Evolutionary conservation across 1,140 invertebrate species (phyloP), one percentile per base, ranked within the genome.

Genomic region (Drosophila ananassae): DNA sequence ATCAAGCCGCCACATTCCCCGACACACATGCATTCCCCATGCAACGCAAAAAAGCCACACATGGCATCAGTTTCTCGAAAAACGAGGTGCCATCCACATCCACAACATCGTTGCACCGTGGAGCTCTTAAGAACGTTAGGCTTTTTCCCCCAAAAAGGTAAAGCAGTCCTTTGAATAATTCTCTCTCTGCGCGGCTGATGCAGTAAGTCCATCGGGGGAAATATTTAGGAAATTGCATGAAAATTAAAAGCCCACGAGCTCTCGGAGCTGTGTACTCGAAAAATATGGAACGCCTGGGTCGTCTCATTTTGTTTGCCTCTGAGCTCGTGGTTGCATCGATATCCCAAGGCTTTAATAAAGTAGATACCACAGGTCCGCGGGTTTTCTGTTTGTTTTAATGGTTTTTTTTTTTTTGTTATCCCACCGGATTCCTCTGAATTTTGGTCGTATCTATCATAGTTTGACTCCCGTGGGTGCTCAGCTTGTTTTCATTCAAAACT

Each of bases 161-260:
- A 10, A 32, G 67, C 9, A 32, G 32, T 56, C 48, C 32, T 39
- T 13, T 22, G 66, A 48, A 52, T 44, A 25, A 12, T 17, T 24
- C 21, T 56, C 21, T 56, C 25, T 28, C 41, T 25, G 17, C 28
- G 17, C 10, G 6, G 10, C 10, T 52, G 5, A 28, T 41, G 48
- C 25, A 61, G 37, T 9, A 10, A 53, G 12, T 9, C 12, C 41
- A 21, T 44, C 30, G 39, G 32, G 24, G 39, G 28, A 57, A 69
- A 44, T 57, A 57, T 57, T 63, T 41, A 32, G 44, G 13, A 57
- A 54, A 37, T 44, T 50, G 17, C 24, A 17, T 28, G 60, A 46
- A 66, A 32, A 67, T 67, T 64, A 52, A 67, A 67, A 64, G 25
- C n/a, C 63, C 62, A 7, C 10, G 34, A 37, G 34, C 34, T 37